phyloP scores from a whole-genome alignment of 1,140 invertebrate genomes.

The Platorchestia sp. region DNA sequence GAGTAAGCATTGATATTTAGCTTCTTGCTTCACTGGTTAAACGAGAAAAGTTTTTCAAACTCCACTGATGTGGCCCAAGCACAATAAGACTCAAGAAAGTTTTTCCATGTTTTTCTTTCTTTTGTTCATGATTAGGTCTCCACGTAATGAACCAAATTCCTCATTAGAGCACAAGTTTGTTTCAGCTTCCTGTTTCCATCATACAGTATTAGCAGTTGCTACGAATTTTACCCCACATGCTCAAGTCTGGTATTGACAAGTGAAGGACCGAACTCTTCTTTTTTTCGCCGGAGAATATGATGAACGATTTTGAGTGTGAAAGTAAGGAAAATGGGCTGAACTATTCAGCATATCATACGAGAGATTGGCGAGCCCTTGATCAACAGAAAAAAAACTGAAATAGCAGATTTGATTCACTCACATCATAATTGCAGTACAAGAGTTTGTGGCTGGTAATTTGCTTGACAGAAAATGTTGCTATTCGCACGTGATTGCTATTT shows the following conservation, averaged over 20 bases:
- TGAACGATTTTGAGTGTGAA: background rate
- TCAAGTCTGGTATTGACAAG: background rate
- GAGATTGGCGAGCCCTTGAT: too few relatives aligned
- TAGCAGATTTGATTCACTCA: background rate
- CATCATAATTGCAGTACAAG: background rate
- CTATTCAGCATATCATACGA: background rate
- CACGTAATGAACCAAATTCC: background rate
- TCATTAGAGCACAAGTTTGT: background rate
- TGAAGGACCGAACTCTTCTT: background rate
- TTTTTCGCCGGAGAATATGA: background rate
- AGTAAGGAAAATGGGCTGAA: background rate
- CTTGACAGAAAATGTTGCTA: background rate
- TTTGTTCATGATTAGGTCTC: background rate
- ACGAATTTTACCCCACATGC: background rate
- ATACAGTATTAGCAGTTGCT: background rate
- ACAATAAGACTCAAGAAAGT: background rate
- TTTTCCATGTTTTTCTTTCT: background rate
- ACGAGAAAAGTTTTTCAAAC: constrained; percentile 39
- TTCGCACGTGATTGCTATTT: background rate
- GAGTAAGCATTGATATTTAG: constrained; percentile 54
- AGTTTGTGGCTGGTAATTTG: background rate
- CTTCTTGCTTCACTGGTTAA: constrained; percentile 27
- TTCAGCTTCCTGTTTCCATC: background rate
- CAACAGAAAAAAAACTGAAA: background rate
- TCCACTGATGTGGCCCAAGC: background rate